Percentiles rank a stretch among this genome's conserved stretches.
Conservation (phyloP, 2,888 invertebrate genomes). For the Autographa gamma region DNA sequence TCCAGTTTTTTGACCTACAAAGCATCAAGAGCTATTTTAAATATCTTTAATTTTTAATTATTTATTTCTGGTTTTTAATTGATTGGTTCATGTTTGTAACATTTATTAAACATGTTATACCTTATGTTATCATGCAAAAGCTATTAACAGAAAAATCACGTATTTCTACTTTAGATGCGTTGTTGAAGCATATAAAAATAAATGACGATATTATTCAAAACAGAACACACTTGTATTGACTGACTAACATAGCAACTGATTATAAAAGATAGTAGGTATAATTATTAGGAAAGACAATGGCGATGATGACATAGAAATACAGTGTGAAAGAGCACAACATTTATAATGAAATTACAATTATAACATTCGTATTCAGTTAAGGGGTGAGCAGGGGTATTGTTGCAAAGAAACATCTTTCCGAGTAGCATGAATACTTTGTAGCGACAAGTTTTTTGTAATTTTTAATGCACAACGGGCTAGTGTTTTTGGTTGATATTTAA, state of each 20-base stretch:
- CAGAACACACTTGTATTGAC: background rate
- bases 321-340: background rate
- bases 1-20: slow-evolving; percentile 9
- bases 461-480: too few relatives aligned
- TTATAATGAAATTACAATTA: background rate
- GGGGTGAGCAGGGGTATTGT: background rate
- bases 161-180: background rate
- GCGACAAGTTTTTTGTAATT: too few relatives aligned
- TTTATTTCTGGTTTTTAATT: background rate
- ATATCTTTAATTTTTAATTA: background rate
- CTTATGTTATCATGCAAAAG: background rate
- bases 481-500: too few relatives aligned
- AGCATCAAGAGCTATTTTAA: too few relatives aligned
- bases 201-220: slow-evolving; percentile 5
- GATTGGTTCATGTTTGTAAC: background rate
- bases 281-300: background rate
- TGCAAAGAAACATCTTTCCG: too few relatives aligned
- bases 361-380: background rate
- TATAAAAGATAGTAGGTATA: background rate
- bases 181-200: background rate
- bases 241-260: background rate
- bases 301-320: background rate
- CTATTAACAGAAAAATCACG: background rate
- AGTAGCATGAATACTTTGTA: too few relatives aligned
- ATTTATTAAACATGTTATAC: too few relatives aligned